These are phyloP conservation scores for Thamnophis sirtalis DNA, from an alignment of 2,113 vertebrate species.

Conservation along the genomic window DNA sequence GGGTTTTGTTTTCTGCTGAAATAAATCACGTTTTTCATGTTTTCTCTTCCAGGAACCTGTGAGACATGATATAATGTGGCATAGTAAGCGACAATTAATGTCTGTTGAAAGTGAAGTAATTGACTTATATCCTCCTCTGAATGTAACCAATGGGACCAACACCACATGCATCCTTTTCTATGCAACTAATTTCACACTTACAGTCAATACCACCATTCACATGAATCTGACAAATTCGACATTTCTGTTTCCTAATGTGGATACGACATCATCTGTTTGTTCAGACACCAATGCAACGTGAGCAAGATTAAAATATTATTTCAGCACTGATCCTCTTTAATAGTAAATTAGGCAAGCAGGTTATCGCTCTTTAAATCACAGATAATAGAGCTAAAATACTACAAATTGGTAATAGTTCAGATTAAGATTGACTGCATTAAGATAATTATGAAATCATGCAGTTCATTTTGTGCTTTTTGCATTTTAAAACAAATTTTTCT, in stretches of 20 bases:
- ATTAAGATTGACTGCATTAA: neutral
- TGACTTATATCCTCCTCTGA: slow-evolving; percentile 54
- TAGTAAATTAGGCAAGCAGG: neutral
- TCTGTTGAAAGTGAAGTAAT: slow-evolving; percentile 40
- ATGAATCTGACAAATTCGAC: slow-evolving; percentile 63
- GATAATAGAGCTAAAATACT: neutral
- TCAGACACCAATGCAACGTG: slow-evolving; percentile 59
- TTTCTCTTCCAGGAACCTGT: slow-evolving; percentile 56
- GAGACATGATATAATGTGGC: slow-evolving; percentile 20
- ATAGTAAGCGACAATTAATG: slow-evolving; percentile 56
- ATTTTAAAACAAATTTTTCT: neutral
- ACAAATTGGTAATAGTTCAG: neutral
- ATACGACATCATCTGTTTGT: slow-evolving; percentile 56
- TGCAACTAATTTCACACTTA: slow-evolving; percentile 58
- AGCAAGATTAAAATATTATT: slow-evolving; percentile 48
- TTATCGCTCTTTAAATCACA: neutral
- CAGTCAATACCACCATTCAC: slow-evolving; percentile 15
- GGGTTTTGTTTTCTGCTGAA: neutral
- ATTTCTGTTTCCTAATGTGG: slow-evolving; percentile 48
- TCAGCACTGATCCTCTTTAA: neutral
- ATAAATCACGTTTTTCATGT: slow-evolving; percentile 1
- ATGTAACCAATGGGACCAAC: slow-evolving; percentile 54
- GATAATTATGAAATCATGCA: neutral
- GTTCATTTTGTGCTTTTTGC: neutral
- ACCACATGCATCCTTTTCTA: slow-evolving; percentile 64